phyloP scores from a whole-genome alignment of 1,140 invertebrate genomes.

The Neodiprion fabricii region DNA sequence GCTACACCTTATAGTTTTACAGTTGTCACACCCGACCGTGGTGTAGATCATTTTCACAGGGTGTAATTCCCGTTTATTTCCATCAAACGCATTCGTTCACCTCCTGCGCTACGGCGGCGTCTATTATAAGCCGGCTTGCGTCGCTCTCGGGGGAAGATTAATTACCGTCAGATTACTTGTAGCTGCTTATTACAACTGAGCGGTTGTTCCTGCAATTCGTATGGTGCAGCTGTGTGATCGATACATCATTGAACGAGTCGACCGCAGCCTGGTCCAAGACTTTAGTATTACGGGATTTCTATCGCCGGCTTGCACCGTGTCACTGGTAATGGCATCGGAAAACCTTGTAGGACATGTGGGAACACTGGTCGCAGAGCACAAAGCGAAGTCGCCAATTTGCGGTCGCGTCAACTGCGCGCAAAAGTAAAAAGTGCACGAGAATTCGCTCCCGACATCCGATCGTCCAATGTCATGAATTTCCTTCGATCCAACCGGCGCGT shows the following conservation, averaged over 20 bases:
- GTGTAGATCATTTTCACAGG: neutral
- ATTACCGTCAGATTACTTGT: neutral
- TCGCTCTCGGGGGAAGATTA: neutral
- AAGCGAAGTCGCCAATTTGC: neutral
- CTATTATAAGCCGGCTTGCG: too few species aligned
- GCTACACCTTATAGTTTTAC: too few species aligned
- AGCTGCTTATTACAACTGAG: constrained; percentile 2
- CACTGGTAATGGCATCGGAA: constrained; percentile 34
- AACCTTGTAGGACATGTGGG: constrained; percentile 38
- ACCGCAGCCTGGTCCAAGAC: constrained; percentile 7
- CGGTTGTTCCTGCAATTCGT: neutral
- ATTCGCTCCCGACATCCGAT: too few species aligned
- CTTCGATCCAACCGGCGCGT: too few species aligned
- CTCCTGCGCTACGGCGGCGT: neutral
- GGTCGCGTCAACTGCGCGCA: too few species aligned
- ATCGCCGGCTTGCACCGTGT: constrained; percentile 31
- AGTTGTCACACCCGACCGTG: too few species aligned
- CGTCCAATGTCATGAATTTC: too few species aligned
- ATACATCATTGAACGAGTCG: neutral
- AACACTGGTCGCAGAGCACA: constrained; percentile 15
- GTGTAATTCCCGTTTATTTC: neutral
- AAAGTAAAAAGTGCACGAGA: too few species aligned
- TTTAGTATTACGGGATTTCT: constrained; percentile 30
- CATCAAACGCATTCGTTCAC: neutral
- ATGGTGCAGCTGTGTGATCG: neutral